Percentiles rank a stretch among this genome's conserved stretches.
Conservation (phyloP, 2,797 vertebrate species). For the Epinephelus malabaricus region DNA sequence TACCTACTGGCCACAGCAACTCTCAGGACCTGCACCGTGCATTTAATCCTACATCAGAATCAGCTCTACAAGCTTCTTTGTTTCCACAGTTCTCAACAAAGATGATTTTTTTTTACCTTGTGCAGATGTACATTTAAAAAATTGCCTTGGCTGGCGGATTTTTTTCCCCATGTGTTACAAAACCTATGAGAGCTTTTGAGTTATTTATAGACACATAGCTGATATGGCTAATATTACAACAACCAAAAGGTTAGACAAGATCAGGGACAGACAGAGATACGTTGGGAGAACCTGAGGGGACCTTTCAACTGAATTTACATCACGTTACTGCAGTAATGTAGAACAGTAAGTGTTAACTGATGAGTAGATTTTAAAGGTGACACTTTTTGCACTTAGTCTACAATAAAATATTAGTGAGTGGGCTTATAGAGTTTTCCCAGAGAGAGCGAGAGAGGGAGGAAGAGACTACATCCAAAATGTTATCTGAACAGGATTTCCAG, state of each 20-base stretch:
- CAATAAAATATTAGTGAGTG: not conserved
- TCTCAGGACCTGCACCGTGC: constrained; percentile 42
- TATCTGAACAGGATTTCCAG: constrained; percentile 1
- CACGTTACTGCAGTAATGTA: fast-evolving
- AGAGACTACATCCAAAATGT: not conserved
- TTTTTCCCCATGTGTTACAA: constrained; percentile 41
- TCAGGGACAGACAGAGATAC: constrained; percentile 22
- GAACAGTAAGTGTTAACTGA: not conserved
- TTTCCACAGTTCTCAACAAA: constrained; percentile 29
- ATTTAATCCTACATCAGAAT: constrained; percentile 31
- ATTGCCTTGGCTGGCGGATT: not conserved
- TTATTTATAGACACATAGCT: constrained; percentile 67
- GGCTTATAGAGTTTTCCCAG: not conserved
- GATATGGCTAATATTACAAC: constrained; percentile 54
- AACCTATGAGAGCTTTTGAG: constrained; percentile 46
- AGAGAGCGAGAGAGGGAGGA: no score
- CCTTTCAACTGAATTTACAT: not conserved
- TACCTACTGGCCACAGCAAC: constrained; percentile 54
- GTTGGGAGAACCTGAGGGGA: not conserved
- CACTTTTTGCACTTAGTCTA: not conserved
- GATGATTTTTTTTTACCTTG: not conserved
- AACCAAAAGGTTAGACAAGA: constrained; percentile 60
- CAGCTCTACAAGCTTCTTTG: constrained; percentile 24
- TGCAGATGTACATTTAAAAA: constrained; percentile 28
- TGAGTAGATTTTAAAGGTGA: constrained; percentile 2